Base-by-base conservation (phyloP, 2,797 vertebrate genomes). In the Scolopax bukidnonensis region DNA sequence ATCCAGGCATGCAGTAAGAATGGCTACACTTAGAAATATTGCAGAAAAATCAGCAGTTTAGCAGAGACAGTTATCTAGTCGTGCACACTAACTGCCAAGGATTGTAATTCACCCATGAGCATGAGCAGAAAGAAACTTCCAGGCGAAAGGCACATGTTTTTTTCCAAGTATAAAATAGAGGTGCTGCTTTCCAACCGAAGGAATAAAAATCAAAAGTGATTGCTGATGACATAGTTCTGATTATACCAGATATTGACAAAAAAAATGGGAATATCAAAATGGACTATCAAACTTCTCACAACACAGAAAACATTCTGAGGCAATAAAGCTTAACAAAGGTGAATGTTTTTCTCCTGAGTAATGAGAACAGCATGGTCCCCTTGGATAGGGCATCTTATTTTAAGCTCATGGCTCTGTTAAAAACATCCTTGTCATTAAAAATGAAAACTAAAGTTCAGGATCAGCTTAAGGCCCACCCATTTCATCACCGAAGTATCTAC, bases 101-200 rank as follows among this genome's bases (percentile, higher is more conserved):
- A 33, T 5, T 56, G 36, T 7, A 33, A 16, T 78, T 54, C 40
- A 51, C 28, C 23, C 1, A 0, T 3, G 7, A 80, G 53, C 47
- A 43, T 10, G 21, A 92, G 6, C 5, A 23, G 25, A 81, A 54
- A 32, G 51, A 70, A 69, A 56, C 3, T 74, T 74, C 16, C 28
- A 19, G 0, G 1, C 0, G 2, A 45, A 64, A 90, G 30, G 51
- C 73, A 91, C 16, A 76, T 50, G 11, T 17, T 16, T 93, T 79
- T 87, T 67, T 59, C 50, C 1, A 1, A n/a, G 23, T 6, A 2
- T 30, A 45, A 84, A 89, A 81, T 3, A 47, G 19, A 12, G 63
- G 19, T 17, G 8, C 36, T 87, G 40, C n/a, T 94, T 84, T 81
- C 57, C 61, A 84, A 18, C 14, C 23, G 30, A 81, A 86, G 53